Conservation (phyloP, 1,140 invertebrate genomes). For the Drosophila lowei region DNA sequence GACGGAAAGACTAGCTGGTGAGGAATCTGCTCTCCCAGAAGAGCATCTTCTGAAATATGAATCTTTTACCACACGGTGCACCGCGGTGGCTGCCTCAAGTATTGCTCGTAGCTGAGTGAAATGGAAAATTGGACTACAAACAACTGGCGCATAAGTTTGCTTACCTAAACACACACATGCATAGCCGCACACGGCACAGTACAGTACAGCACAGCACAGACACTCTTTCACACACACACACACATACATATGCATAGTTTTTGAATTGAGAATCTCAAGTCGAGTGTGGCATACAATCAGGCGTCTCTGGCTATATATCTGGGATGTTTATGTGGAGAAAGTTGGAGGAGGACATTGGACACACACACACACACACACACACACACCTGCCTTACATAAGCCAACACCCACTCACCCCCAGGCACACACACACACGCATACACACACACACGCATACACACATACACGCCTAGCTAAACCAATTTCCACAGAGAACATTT, state of each 20-base stretch:
- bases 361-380: constrained; percentile 28
- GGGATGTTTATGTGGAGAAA: constrained; percentile 39
- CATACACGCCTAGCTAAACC: constrained; percentile 56
- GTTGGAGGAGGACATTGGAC: constrained; percentile 37
- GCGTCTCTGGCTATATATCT: constrained; percentile 50
- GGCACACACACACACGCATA: background rate
- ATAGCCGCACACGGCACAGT: background rate
- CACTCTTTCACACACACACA: constrained; percentile 18
- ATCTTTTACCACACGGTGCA: background rate
- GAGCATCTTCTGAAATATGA: too few relatives aligned
- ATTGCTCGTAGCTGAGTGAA: constrained; percentile 22
- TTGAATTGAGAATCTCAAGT: constrained; percentile 58
- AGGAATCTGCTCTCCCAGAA: too few relatives aligned
- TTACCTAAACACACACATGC: constrained; percentile 16
- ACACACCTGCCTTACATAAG: constrained; percentile 25
- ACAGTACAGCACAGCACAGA: constrained; percentile 12
- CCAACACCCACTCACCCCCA: background rate
- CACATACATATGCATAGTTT: constrained; percentile 42
- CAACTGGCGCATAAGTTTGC: constrained; percentile 61
- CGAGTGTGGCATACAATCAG: constrained; percentile 53
- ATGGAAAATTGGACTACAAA: constrained; percentile 45
- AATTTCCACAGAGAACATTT: constrained; percentile 74
- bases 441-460: background rate
- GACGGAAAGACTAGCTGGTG: too few relatives aligned
- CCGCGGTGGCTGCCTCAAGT: constrained; percentile 17